These are phyloP conservation scores for Poeciliopsis occidentalis DNA, from an alignment of 2,113 vertebrate genomes.

Conservation along the genomic window DNA sequence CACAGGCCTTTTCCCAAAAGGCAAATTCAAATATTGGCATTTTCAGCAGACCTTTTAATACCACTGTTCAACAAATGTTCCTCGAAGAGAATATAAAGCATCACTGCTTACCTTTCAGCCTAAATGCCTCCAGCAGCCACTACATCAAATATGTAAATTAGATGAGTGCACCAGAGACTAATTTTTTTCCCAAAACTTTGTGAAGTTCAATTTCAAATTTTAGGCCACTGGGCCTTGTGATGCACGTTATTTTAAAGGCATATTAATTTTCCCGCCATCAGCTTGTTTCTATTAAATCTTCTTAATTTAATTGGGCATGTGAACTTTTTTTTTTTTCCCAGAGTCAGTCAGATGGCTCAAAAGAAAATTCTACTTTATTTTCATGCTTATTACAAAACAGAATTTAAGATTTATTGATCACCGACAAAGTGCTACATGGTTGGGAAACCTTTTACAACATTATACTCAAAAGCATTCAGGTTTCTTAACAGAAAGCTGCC, in stretches of 20 bases:
- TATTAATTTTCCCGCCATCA: background rate
- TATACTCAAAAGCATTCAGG: background rate
- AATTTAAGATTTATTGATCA: no score
- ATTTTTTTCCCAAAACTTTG: background rate
- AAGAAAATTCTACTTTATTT: no score
- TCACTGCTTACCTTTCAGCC: conserved; percentile 10
- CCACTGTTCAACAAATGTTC: conserved; percentile 24
- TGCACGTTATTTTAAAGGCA: background rate
- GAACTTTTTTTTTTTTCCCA: background rate
- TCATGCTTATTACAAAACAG: no score
- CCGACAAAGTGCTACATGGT: no score
- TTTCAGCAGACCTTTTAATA: conserved; percentile 29
- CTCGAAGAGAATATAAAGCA: conserved; percentile 20
- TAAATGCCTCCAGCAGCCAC: conserved; percentile 14
- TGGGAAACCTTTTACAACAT: no score
- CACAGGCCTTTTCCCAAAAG: conserved; percentile 20
- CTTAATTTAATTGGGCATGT: background rate
- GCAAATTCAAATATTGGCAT: conserved; percentile 1
- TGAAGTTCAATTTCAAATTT: background rate
- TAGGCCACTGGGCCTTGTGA: background rate
- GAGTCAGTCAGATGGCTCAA: background rate
- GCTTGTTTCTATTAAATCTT: background rate
- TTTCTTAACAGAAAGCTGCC: background rate
- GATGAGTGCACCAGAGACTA: background rate
- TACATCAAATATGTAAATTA: conserved; percentile 50